These are phyloP conservation scores for Portunus trituberculatus DNA, from an alignment of 1,140 invertebrate genomes.

Conservation along the genomic window DNA sequence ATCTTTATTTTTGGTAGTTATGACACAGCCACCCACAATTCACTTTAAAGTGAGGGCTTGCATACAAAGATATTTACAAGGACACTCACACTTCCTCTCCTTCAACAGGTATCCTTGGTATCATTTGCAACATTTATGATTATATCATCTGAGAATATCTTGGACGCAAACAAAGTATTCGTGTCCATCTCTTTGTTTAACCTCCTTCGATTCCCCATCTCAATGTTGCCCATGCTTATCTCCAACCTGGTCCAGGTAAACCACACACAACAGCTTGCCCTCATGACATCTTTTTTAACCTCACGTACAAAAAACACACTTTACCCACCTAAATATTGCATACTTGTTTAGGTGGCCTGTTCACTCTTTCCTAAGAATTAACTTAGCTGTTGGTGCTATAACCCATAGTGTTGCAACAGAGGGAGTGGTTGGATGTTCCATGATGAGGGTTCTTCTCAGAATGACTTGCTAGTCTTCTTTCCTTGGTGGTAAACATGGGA, in stretches of 20 bases:
- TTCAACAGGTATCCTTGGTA: conserved; percentile 80
- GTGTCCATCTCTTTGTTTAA: conserved; percentile 98
- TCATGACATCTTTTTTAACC: neutral
- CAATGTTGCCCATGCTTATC: conserved; percentile 83
- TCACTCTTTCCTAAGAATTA: neutral
- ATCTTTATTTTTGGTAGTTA: too few relatives aligned
- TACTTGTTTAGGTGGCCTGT: neutral
- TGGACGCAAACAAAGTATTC: conserved; percentile 88
- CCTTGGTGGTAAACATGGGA: too few relatives aligned
- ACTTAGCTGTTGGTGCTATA: neutral
- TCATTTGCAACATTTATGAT: conserved; percentile 83
- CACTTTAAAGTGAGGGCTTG: too few relatives aligned
- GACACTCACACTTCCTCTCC: conserved; percentile 31
- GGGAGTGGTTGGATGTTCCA: neutral
- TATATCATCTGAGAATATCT: conserved; percentile 80
- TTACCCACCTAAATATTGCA: neutral
- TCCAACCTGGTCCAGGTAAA: conserved; percentile 81
- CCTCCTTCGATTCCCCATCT: conserved; percentile 94
- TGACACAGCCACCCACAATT: too few relatives aligned
- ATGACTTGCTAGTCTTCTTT: too few relatives aligned
- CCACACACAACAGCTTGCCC: neutral
- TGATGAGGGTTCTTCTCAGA: neutral
- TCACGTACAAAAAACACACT: neutral
- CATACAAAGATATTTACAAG: neutral
- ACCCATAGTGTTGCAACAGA: neutral